phyloP scores from a whole-genome alignment of 92 coral and sea anemone genomes.

The Heteractis magnifica region DNA sequence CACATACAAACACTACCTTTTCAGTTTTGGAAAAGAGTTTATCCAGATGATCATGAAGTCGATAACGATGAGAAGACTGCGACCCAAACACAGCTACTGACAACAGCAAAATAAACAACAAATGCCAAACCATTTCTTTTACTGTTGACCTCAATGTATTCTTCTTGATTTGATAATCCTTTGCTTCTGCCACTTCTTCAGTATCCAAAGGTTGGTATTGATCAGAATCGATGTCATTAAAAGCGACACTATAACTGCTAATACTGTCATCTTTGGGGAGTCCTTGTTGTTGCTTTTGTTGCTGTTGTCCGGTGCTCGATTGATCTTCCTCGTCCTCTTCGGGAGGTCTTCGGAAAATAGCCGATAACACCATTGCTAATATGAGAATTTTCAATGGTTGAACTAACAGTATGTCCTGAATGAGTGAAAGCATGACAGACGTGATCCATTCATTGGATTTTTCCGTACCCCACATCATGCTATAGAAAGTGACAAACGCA shows the following conservation, averaged over 20 bases:
- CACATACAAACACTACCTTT: constrained; percentile 17
- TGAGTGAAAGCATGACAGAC: constrained; percentile 63
- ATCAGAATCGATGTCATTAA: too few relatives aligned
- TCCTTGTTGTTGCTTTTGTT: not conserved
- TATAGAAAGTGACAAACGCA: constrained; percentile 65
- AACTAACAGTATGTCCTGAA: constrained; percentile 60
- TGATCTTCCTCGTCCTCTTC: constrained; percentile 39
- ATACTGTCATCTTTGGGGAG: too few relatives aligned
- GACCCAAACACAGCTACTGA: too few relatives aligned
- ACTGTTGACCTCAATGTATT: too few relatives aligned
- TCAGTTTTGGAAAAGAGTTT: constrained; percentile 33
- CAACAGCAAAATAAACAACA: too few relatives aligned
- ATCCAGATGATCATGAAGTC: too few relatives aligned
- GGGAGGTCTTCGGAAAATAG: constrained; percentile 63
- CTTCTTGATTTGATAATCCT: not conserved
- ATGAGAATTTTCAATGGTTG: constrained; percentile 69
- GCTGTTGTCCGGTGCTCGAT: not conserved
- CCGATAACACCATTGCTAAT: constrained; percentile 28
- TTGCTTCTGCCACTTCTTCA: constrained; percentile 20
- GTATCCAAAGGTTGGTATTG: constrained; percentile 17
- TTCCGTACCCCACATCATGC: constrained; percentile 74
- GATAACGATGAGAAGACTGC: too few relatives aligned
- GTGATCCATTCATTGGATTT: constrained; percentile 63
- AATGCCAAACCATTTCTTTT: constrained; percentile 15
- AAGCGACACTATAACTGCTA: too few relatives aligned